These are phyloP conservation scores for Brachyistius frenatus DNA, from an alignment of 2,113 vertebrate genomes.

Conservation along the genomic window DNA sequence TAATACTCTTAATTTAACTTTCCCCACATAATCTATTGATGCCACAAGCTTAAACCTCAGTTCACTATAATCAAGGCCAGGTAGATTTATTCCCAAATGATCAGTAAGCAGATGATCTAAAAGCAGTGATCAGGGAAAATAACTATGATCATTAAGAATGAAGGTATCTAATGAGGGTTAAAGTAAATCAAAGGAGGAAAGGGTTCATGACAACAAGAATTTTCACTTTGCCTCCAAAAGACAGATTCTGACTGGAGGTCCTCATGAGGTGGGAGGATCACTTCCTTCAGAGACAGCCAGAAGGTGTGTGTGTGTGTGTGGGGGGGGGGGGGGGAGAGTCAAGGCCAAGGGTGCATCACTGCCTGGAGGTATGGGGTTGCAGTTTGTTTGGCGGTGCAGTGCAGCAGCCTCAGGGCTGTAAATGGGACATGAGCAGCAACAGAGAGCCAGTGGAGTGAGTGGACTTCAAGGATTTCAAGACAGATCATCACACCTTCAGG, in stretches of 20 bases:
- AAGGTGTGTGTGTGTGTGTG: no score
- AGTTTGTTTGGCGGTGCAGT: slow-evolving; percentile 18
- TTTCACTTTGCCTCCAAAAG: background rate
- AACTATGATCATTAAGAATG: background rate
- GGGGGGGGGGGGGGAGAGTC: slow-evolving; percentile 4
- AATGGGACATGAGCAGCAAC: slow-evolving; percentile 14
- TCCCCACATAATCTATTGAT: background rate
- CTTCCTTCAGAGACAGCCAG: slow-evolving; percentile 13
- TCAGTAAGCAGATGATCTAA: background rate
- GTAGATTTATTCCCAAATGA: slow-evolving; percentile 12
- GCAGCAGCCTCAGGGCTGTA: background rate
- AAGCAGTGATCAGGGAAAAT: background rate
- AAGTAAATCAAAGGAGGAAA: background rate
- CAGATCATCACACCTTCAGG: background rate
- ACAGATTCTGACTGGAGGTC: background rate
- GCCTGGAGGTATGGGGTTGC: slow-evolving; percentile 28
- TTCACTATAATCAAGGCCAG: background rate
- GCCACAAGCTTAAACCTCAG: background rate
- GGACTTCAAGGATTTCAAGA: background rate
- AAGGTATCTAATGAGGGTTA: background rate
- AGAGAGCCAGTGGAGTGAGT: background rate
- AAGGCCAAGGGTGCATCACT: slow-evolving; percentile 12
- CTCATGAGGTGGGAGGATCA: slow-evolving; percentile 2
- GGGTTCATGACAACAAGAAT: background rate
- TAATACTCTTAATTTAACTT: background rate